phyloP scores from a whole-genome alignment of 2,888 invertebrate species.

The Leuctra nigra region DNA sequence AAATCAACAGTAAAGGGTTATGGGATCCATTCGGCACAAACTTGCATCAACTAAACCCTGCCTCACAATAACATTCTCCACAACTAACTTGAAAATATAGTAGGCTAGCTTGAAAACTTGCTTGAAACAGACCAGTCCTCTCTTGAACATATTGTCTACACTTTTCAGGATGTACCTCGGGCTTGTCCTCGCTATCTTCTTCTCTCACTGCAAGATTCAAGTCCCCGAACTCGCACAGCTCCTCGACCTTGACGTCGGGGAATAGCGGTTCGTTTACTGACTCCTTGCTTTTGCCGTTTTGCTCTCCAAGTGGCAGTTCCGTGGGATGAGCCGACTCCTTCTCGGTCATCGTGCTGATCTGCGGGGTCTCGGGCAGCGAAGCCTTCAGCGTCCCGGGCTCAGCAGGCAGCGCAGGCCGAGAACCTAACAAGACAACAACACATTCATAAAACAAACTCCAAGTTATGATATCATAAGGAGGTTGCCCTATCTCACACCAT shows the following conservation, averaged over 20 bases:
- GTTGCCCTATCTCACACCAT: too few relatives aligned
- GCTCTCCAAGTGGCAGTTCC: slow-evolving; percentile 31
- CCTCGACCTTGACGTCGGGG: not conserved
- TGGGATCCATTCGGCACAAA: too few relatives aligned
- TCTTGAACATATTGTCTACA: too few relatives aligned
- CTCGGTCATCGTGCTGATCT: slow-evolving; percentile 88
- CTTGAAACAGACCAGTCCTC: too few relatives aligned
- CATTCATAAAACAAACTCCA: too few relatives aligned
- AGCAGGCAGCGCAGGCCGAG: slow-evolving; percentile 75
- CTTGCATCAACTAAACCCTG: too few relatives aligned
- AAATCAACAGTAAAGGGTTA: too few relatives aligned
- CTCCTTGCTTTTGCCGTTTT: not conserved
- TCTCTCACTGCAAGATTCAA: not conserved
- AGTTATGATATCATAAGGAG: too few relatives aligned
- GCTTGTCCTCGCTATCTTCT: slow-evolving; percentile 24
- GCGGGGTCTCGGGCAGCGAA: slow-evolving; percentile 82
- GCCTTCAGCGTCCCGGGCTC: slow-evolving; percentile 89
- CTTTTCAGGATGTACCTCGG: not conserved
- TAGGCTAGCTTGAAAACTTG: too few relatives aligned
- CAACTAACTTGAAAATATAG: too few relatives aligned
- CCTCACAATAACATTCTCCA: too few relatives aligned
- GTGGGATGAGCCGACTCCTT: slow-evolving; percentile 82
- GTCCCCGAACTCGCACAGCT: not conserved
- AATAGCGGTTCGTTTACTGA: not conserved
- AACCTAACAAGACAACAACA: too few relatives aligned